Evolutionary conservation across 1,140 invertebrate species (phyloP), one percentile per base, ranked within the genome.

Genomic region (Leguminivora glycinivorella): DNA sequence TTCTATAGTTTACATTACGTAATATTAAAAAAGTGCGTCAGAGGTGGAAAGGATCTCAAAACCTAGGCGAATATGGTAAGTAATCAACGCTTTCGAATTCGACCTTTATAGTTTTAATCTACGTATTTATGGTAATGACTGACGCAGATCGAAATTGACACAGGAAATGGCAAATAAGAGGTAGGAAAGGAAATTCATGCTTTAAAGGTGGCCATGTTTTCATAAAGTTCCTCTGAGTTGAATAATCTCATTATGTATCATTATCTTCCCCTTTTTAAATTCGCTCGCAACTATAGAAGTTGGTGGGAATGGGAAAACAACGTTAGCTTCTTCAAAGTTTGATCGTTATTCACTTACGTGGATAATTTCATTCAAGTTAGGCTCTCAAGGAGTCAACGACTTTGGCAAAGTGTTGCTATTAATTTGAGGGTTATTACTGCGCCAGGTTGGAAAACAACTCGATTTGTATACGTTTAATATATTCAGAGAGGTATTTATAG

Each of bases 11-110:
- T 4, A 24, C 34, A 19, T 63, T 63, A 31, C 26, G 58, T 63
- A 63, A 22, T 52, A n/a, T 0, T 10, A 52, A 3, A 52, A 52
- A 1, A 7, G 19, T 52, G 19, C 47, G 47, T 52, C 47, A 52
- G 47, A 9, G 19, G 47, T 52, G 47, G 7, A 52, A 52, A 52
- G 47, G 47, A 52, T 52, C 7, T 52, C 22, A 10, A 47, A 47
- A 17, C 43, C 34, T 52, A 52, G 7, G 5, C 19, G 47, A 22
- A 19, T 52, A 22, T 52, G 43, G 17, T 52, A 52, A 63, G 58
- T 63, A 63, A 63, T 63, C 34, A 63, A 14, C 58, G 26, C 58
- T 63, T 63, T 63, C 58, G 26, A 34, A 63, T 63, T 63, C 34
- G 29, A 63, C 58, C 58, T 63, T 63, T 63, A 63, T 63, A 3